Conservation (phyloP, 2,113 vertebrate genomes). For the Oenanthe oenanthe region DNA sequence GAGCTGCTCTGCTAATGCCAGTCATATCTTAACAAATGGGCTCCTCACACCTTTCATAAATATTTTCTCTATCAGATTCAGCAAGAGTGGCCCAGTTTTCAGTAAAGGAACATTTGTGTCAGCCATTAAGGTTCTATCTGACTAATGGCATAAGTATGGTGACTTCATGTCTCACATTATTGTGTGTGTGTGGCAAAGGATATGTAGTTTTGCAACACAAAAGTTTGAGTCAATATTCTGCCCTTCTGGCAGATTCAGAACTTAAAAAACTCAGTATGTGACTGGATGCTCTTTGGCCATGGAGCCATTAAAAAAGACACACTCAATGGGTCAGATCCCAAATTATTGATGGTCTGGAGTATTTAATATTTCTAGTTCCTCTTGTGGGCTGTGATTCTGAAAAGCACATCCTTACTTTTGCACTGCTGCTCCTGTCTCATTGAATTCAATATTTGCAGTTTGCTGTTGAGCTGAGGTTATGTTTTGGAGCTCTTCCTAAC, state of each 20-base stretch:
- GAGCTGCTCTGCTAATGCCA: not conserved
- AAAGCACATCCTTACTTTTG: not conserved
- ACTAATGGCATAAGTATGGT: not conserved
- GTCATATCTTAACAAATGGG: slow-evolving; percentile 46
- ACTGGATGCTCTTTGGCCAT: not conserved
- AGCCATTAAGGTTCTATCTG: not conserved
- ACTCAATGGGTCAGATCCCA: not conserved
- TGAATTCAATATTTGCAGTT: not conserved
- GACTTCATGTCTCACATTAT: not conserved
- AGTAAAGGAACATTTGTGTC: not conserved
- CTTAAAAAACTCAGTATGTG: not conserved
- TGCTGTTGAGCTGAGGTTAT: not conserved
- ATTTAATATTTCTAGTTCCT: not conserved
- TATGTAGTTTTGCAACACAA: not conserved
- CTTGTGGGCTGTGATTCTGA: not conserved
- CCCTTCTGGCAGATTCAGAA: not conserved
- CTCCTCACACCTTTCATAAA: slow-evolving; percentile 44
- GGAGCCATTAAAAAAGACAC: not conserved
- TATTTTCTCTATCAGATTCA: slow-evolving; percentile 35
- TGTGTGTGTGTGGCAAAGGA: not conserved
- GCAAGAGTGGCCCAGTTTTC: not conserved
- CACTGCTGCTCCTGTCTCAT: not conserved
- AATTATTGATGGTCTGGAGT: not conserved
- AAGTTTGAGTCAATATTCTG: not conserved
- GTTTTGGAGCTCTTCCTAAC: not conserved